Evolutionary conservation across 2,888 invertebrate species (phyloP), one percentile per base, ranked within the genome.

Genomic region (Tetragnatha montana): DNA sequence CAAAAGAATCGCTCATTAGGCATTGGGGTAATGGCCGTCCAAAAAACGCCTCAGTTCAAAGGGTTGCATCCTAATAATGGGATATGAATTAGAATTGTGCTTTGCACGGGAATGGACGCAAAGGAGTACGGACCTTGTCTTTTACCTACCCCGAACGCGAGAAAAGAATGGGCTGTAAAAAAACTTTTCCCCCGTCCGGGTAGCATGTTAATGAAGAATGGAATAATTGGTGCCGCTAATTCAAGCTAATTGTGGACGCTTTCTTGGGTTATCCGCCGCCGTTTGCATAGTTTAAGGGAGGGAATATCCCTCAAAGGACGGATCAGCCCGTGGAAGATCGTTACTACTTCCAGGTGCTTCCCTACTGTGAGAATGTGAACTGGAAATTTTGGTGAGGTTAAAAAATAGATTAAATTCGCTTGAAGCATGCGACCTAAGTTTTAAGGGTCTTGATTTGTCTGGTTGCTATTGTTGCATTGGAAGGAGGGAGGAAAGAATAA

Each of bases 51-150:
- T 35, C 86, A 73, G 80, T 80, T 86, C 86, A 87, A 87, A 80
- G 87, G 87, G 87, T 87, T 87, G 87, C 74, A 87, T 87, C 80
- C 75, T 75, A 81, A 81, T 81, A 81, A 75, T 81, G 81, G 70
- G 60, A 82, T 82, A 51, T 74, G 74, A 82, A 76, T 35, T 47
- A 22, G 75, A 71, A 74, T 81, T 69, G 81, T 69, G 81, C 81
- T 87, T 87, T 75, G 81, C 81, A 81, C 47, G 68, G 50, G 81
- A 87, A 87, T 87, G 87, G 87, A 17, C 81, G 10, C 79, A 74
- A 76, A 70, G 6, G 49, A 69, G 76, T 35, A 35, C 2, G 35
- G 35, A 1, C 35, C 35, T 76, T 69, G 69, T 21, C 35, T 81
- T 69, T 74, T 81, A 50, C 76, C 76, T 84, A 75, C 75, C 81